Percentiles rank a stretch among this genome's conserved stretches.
These are phyloP conservation scores for Arrhamphus sclerolepis DNA, from an alignment of 2,797 vertebrate genomes.

Conservation along the genomic window DNA sequence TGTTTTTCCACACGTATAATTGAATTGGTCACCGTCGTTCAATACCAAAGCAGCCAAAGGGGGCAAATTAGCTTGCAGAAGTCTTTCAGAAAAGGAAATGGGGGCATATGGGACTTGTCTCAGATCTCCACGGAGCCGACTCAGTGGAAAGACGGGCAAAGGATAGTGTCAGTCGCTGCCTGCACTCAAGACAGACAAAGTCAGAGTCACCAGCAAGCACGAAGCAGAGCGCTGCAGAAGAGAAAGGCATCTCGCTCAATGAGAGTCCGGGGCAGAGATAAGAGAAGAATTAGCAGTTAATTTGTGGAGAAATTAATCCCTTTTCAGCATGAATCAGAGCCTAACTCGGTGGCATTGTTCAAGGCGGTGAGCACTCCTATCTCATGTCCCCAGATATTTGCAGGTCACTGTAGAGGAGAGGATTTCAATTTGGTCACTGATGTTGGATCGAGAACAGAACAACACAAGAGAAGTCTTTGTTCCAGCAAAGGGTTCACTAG, in stretches of 20 bases:
- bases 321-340: slow-evolving; percentile 75
- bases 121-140: slow-evolving; percentile 32
- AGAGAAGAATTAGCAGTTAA: slow-evolving; percentile 80
- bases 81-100: slow-evolving; percentile 46
- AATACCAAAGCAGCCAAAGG: slow-evolving; percentile 53
- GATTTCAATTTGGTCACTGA: slow-evolving; percentile 77
- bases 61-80: slow-evolving; percentile 46
- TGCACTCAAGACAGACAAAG: slow-evolving; percentile 40
- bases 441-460: slow-evolving; percentile 62
- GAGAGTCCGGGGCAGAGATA: slow-evolving; percentile 76
- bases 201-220: slow-evolving; percentile 36
- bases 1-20: slow-evolving; percentile 49
- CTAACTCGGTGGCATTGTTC: slow-evolving; percentile 69
- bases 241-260: slow-evolving; percentile 60
- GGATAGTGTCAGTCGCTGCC: slow-evolving; percentile 36
- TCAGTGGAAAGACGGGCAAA: slow-evolving; percentile 43
- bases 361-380: slow-evolving; percentile 69
- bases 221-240: slow-evolving; percentile 29
- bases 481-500: slow-evolving; percentile 44
- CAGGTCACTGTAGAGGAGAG: slow-evolving; percentile 75
- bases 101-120: slow-evolving; percentile 56
- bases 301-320: slow-evolving; percentile 82
- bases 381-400: slow-evolving; percentile 78
- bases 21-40: slow-evolving; percentile 54
- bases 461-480: slow-evolving; percentile 71